phyloP scores from a whole-genome alignment of 1,140 invertebrate species.

The Bombus confusus region DNA sequence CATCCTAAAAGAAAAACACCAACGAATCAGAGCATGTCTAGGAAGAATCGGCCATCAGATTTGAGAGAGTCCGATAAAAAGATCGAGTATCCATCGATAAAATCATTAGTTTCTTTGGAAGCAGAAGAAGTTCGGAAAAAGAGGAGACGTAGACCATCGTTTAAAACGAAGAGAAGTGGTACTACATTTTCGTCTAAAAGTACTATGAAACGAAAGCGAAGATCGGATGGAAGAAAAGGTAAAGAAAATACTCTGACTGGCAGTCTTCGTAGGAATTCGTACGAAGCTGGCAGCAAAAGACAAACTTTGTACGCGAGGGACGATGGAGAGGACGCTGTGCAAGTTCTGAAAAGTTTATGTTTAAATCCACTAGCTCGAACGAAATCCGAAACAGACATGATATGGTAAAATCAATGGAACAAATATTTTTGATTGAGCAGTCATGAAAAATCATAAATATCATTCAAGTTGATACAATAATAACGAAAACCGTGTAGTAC shows the following conservation, averaged over 20 bases:
- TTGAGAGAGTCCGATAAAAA: slow-evolving; percentile 18
- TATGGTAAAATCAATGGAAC: slow-evolving; percentile 71
- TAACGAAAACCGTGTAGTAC: background rate
- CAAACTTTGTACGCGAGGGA: slow-evolving; percentile 80
- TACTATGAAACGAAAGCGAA: slow-evolving; percentile 52
- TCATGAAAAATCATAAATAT: background rate
- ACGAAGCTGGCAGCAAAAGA: slow-evolving; percentile 67
- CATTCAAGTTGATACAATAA: background rate
- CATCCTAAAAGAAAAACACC: slow-evolving; percentile 61
- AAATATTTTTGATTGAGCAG: background rate
- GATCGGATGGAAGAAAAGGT: slow-evolving; percentile 20
- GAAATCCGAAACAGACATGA: slow-evolving; percentile 76
- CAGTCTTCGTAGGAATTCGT: slow-evolving; percentile 48
- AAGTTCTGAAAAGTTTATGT: slow-evolving; percentile 76
- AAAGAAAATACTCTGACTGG: slow-evolving; percentile 38
- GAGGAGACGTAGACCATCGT: slow-evolving; percentile 57
- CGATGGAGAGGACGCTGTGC: slow-evolving; percentile 75
- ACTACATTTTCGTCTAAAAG: slow-evolving; percentile 66
- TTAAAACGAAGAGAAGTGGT: slow-evolving; percentile 54
- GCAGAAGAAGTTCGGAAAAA: background rate
- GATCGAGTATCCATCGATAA: slow-evolving; percentile 25
- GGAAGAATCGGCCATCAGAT: background rate
- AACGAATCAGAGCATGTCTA: slow-evolving; percentile 22
- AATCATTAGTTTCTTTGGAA: slow-evolving; percentile 12
- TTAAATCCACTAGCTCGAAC: slow-evolving; percentile 78